Evolutionary conservation across 2,113 vertebrate genomes (phyloP).

Genomic region (Aspidoscelis tigris): DNA sequence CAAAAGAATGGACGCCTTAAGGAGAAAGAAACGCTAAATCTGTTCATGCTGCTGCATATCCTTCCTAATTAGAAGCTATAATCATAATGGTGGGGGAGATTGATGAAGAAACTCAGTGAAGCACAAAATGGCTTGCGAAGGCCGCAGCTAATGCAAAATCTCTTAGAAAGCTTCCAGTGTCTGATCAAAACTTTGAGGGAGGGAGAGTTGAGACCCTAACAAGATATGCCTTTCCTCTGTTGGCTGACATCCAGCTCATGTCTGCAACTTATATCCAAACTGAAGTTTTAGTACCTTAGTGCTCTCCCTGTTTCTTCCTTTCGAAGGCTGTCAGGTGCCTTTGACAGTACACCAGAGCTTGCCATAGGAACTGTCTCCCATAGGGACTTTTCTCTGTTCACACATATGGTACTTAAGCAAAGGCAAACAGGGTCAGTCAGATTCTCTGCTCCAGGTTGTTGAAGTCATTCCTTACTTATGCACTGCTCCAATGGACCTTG

Average conservation of each 20-base stretch:
- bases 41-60: conserved; percentile 40
- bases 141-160: conserved; percentile 50
- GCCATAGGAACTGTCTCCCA: rapidly evolving
- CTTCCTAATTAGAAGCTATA: background rate
- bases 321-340: background rate
- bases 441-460: background rate
- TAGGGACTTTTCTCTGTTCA: background rate
- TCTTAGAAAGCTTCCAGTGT: conserved; percentile 44
- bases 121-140: conserved; percentile 52
- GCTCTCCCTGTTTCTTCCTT: conserved; percentile 21
- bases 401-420: background rate
- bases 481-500: too few relatives aligned
- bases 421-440: background rate
- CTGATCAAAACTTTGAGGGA: background rate
- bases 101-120: conserved; percentile 55
- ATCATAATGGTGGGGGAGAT: conserved; percentile 50
- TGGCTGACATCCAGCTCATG: conserved; percentile 47
- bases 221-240: conserved; percentile 32
- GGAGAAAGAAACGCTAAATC: background rate
- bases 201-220: background rate
- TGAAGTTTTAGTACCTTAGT: conserved; percentile 9
- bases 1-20: conserved; percentile 29
- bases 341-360: background rate
- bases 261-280: background rate
- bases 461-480: background rate